phyloP scores from a whole-genome alignment of 37 sponge, comb jelly and placozoan species.

The Mnemiopsis leidyi region DNA sequence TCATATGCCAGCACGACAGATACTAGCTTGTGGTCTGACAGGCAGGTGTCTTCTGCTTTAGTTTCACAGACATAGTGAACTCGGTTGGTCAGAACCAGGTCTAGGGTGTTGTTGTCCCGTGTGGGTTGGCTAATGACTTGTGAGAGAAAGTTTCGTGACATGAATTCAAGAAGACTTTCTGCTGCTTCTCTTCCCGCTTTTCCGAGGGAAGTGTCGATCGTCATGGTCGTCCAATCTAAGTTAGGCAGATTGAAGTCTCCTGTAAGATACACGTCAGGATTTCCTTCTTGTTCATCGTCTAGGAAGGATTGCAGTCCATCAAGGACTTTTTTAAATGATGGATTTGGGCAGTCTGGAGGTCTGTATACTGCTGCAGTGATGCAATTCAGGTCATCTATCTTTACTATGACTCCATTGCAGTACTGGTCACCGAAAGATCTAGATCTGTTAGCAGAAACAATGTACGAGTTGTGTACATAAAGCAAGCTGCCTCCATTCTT shows the following conservation, averaged over 20 bases:
- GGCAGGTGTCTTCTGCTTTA: background rate
- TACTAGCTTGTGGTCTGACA: background rate
- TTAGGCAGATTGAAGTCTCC: slow-evolving; percentile 45
- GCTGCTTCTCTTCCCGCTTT: background rate
- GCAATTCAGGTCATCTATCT: no score
- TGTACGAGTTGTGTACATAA: background rate
- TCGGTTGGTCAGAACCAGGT: slow-evolving; percentile 11
- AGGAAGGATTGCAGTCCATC: background rate
- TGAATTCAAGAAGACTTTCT: background rate
- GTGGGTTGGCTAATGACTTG: background rate
- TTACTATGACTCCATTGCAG: no score
- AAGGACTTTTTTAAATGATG: background rate
- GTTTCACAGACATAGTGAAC: background rate
- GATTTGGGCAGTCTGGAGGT: no score
- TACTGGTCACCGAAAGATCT: background rate
- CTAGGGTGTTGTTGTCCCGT: no score
- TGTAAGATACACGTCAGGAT: background rate
- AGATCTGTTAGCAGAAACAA: background rate
- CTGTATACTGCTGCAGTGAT: no score
- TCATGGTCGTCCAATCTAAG: background rate
- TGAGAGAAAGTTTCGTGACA: background rate
- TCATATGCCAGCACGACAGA: background rate
- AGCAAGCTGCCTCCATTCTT: no score
- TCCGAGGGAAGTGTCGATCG: background rate
- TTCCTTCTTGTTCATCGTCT: background rate